These are phyloP conservation scores for Budorcas taxicolor DNA, from an alignment of 2,113 vertebrate genomes.

Conservation along the genomic window DNA sequence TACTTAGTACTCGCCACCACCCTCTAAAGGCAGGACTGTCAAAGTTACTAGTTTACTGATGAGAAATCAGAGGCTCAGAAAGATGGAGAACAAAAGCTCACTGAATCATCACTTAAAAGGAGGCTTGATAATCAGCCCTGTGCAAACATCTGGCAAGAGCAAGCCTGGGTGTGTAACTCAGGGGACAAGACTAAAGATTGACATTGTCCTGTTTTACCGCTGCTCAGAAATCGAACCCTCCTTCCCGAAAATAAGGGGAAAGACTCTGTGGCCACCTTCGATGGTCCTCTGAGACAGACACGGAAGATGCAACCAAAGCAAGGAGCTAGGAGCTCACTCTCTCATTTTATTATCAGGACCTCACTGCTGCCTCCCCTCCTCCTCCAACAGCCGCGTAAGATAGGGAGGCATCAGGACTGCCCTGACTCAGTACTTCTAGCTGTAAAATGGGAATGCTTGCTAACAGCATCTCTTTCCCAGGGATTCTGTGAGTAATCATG, in stretches of 20 bases:
- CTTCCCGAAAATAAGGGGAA: too few species aligned
- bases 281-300: neutral
- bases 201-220: rapidly evolving
- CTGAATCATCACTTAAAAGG: rapidly evolving
- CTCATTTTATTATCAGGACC: rapidly evolving
- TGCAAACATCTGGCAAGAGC: neutral
- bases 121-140: neutral
- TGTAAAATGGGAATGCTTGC: neutral
- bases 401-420: rapidly evolving
- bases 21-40: rapidly evolving
- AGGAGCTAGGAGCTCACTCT: too few species aligned
- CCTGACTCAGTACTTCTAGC: neutral
- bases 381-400: rapidly evolving
- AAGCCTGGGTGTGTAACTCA: neutral
- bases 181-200: neutral
- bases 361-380: neutral
- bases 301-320: rapidly evolving
- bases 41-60: neutral
- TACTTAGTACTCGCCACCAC: neutral
- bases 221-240: neutral
- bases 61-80: neutral
- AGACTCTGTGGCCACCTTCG: too few species aligned
- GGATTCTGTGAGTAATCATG: rapidly evolving
- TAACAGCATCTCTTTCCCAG: too few species aligned
- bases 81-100: neutral